Base-by-base conservation (phyloP, 1,140 invertebrate species). In the Lysiphlebus fabarum region DNA sequence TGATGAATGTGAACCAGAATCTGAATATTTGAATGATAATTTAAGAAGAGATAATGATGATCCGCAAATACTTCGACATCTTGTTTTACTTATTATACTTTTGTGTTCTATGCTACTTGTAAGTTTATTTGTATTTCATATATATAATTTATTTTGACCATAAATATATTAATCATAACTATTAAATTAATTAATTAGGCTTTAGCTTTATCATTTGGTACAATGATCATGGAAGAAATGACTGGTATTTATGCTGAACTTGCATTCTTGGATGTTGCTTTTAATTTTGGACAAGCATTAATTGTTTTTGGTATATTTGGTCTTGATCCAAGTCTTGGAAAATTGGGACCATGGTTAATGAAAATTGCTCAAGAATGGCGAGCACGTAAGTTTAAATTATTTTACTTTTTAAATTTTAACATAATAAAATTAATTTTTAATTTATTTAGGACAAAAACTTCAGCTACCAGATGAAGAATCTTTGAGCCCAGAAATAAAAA, bases 231-330 rank as follows among this genome's bases (percentile, higher is more conserved):
- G 81, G 91, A 93, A 71, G 85, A 91, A 68, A 85, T 91, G 70
- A 88, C 88, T 48, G 95, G 93, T 1, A 90, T 96, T 61, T 96
- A 93, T 74, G 84, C 96, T 0, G 93, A 96, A 78, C 78, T 98
- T 17, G 87, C 92, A 64, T 97, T 96, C 75, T 77, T 98, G 34
- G 93, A 97, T 76, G 87, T 90, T 12, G 89, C 91, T 40, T 81
- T 95, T 0, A 92, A 90, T 70, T 93, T 92, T 76, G 93, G 94
- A 1, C 93, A 96, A 78, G 90, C 89, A 41, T 77, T 93, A 42
- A 85, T 95, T 60, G 85, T 91, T 26, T 88, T 95, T 67, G 85
- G 88, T 7, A 85, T 96, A 8, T 97, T 97, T 79, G 94, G 86
- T 69, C 85, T 88, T 34, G 90, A 95, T 74, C 86, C 87, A 6